Evolutionary conservation across 2,797 vertebrate genomes (phyloP).

Genomic region (Mionectes olivaceus): DNA sequence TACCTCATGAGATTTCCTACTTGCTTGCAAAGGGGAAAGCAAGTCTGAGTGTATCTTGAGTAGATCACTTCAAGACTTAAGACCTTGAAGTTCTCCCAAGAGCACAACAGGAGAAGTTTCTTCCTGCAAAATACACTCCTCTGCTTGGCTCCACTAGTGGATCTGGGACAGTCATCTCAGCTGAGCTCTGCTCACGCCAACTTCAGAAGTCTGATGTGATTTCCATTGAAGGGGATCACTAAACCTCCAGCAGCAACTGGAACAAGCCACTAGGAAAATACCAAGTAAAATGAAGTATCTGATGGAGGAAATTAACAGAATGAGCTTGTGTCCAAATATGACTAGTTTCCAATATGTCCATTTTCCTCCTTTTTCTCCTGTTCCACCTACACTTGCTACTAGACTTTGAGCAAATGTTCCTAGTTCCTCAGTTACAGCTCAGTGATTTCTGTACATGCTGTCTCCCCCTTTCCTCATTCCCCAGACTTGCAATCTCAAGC

Average conservation of each 20-base stretch:
- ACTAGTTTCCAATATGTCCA: not conserved
- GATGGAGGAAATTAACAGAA: not conserved
- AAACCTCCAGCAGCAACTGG: not conserved
- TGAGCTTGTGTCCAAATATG: not conserved
- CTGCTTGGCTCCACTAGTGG: fast-evolving
- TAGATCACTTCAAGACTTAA: not conserved
- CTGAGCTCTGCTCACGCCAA: not conserved
- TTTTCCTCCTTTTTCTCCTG: not conserved
- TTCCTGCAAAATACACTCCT: not conserved
- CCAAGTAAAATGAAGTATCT: not conserved
- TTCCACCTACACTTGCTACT: not conserved
- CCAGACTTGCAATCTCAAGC: not conserved
- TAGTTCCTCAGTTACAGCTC: not conserved
- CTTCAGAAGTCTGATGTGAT: not conserved
- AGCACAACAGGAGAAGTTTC: not conserved
- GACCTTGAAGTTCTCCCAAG: not conserved
- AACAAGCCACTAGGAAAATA: not conserved
- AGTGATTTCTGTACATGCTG: not conserved
- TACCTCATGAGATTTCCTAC: not conserved
- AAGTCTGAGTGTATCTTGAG: not conserved
- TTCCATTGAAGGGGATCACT: not conserved
- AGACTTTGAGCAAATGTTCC: not conserved
- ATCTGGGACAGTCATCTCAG: not conserved
- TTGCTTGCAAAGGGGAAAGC: not conserved
- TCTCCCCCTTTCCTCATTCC: not conserved